These are phyloP conservation scores for Clamator glandarius DNA, from an alignment of 2,797 vertebrate species.

Conservation along the genomic window DNA sequence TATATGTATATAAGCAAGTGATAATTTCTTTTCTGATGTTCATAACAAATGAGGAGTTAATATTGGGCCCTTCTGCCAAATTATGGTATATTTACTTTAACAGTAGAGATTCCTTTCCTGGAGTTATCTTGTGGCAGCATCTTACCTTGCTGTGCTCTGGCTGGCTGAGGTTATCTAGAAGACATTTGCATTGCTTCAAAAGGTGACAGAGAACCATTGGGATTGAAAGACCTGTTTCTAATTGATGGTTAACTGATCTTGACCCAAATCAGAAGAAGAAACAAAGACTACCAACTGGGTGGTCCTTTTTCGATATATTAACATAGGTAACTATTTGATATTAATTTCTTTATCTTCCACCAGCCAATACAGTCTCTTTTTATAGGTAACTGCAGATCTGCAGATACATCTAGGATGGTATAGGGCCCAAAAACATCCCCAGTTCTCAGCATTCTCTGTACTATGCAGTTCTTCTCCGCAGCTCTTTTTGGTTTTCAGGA, in stretches of 20 bases:
- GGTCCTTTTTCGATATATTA: not conserved
- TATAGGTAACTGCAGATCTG: not conserved
- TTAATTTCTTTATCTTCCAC: not conserved
- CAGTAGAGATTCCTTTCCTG: not conserved
- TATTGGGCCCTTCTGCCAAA: not conserved
- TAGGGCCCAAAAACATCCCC: not conserved
- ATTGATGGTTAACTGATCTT: not conserved
- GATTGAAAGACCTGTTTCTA: not conserved
- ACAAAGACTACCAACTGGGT: not conserved
- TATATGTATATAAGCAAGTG: not conserved
- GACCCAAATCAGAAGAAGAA: not conserved
- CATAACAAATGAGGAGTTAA: not conserved
- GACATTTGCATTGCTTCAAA: not conserved
- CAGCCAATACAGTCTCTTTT: not conserved
- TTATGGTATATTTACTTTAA: not conserved
- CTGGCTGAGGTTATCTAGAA: not conserved
- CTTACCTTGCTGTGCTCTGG: not conserved
- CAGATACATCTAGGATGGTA: not conserved
- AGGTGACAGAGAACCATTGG: not conserved
- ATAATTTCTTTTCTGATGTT: not conserved
- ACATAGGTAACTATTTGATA: not conserved
- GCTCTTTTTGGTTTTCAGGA: not conserved
- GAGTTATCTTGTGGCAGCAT: not conserved
- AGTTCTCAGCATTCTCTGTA: not conserved
- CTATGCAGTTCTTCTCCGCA: not conserved